phyloP scores from a whole-genome alignment of 2,888 invertebrate genomes.

The Monopis laevigella region DNA sequence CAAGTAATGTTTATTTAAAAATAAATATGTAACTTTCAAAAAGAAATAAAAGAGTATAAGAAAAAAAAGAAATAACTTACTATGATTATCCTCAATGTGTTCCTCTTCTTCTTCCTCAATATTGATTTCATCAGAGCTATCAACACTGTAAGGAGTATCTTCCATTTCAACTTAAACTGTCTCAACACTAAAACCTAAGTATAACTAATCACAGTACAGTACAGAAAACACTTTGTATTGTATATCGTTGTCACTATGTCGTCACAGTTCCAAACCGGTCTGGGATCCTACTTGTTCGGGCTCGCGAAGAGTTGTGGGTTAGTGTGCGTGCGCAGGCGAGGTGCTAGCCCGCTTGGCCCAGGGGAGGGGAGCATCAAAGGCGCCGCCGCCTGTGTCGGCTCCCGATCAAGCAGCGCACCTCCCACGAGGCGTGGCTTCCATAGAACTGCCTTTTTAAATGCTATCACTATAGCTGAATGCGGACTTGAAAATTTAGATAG shows the following conservation, averaged over 20 bases:
- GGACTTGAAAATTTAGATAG: no score
- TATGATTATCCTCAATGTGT: conserved; percentile 50
- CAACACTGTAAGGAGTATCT: conserved; percentile 61
- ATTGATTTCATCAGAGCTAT: conserved; percentile 61
- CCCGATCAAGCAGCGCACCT: conserved; percentile 57
- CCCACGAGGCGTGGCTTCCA: conserved; percentile 58
- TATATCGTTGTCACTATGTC: conserved; percentile 44
- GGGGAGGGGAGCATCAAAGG: conserved; percentile 47
- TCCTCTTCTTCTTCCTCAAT: conserved; percentile 60
- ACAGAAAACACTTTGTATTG: conserved; percentile 38
- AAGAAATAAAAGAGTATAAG: neutral
- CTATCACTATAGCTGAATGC: no score
- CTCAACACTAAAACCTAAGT: conserved; percentile 32
- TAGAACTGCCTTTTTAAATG: conserved; percentile 59
- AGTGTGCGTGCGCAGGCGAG: conserved; percentile 52
- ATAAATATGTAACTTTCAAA: no score
- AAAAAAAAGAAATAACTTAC: conserved; percentile 30
- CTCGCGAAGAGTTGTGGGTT: conserved; percentile 59
- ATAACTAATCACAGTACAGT: neutral
- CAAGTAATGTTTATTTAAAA: no score
- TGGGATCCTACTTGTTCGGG: conserved; percentile 62
- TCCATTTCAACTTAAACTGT: conserved; percentile 54
- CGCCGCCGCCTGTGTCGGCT: conserved; percentile 60
- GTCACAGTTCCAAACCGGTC: conserved; percentile 54
- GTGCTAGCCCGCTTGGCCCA: conserved; percentile 26